Conservation (phyloP, 1,140 invertebrate species). For the Lethrus apterus region DNA sequence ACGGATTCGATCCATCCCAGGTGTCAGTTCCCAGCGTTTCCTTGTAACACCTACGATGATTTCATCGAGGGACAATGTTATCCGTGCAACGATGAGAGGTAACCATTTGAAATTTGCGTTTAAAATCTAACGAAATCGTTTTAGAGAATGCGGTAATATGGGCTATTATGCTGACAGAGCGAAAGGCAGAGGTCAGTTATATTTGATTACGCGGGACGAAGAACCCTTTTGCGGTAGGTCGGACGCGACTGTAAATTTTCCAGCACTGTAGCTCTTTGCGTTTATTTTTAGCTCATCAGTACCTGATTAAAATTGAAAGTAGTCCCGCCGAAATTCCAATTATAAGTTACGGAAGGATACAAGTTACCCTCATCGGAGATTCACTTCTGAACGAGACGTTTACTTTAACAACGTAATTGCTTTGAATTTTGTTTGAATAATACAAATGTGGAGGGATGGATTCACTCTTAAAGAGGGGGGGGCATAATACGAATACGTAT, state of each 20-base stretch:
- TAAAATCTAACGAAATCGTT: slow-evolving; percentile 1
- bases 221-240: slow-evolving; percentile 81
- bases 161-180: slow-evolving; percentile 86
- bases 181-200: slow-evolving; percentile 71
- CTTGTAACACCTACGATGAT: slow-evolving; percentile 78
- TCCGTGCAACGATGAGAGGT: slow-evolving; percentile 49
- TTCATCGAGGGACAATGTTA: slow-evolving; percentile 71
- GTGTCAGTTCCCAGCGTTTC: slow-evolving; percentile 82
- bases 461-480: too few species aligned
- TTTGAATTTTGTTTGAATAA: background rate
- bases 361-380: slow-evolving; percentile 74
- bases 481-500: too few species aligned
- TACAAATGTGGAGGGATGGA: too few species aligned
- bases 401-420: slow-evolving; percentile 68
- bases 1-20: slow-evolving; percentile 85
- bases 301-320: slow-evolving; percentile 71
- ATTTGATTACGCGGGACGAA: slow-evolving; percentile 79
- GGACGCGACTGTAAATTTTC: too few species aligned
- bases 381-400: slow-evolving; percentile 81
- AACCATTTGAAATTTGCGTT: slow-evolving; percentile 11
- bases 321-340: slow-evolving; percentile 56
- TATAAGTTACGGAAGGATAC: slow-evolving; percentile 72
- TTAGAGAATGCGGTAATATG: slow-evolving; percentile 73
- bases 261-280: too few species aligned
- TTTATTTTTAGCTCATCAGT: slow-evolving; percentile 68